phyloP scores from a whole-genome alignment of 30 jellyfish, hydroid and myxozoan species.

The Turritopsis rubra region DNA sequence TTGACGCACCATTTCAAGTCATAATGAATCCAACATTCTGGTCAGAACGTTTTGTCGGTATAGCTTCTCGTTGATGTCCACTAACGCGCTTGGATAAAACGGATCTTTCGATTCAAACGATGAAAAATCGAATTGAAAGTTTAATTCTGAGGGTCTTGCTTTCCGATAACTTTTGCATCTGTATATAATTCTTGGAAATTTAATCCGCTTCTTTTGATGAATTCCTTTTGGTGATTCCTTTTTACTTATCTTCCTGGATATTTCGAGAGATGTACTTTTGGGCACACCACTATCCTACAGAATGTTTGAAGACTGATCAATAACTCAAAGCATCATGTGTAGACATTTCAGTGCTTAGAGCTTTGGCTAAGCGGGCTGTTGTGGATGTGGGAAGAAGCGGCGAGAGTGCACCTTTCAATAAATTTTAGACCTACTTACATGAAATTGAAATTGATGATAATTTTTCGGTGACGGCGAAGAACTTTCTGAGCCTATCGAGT shows the following conservation, averaged over 20 bases:
- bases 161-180: slow-evolving; percentile 11
- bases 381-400: too few relatives aligned
- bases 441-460: not conserved
- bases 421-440: too few relatives aligned
- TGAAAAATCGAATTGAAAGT: not conserved
- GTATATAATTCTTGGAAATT: slow-evolving; percentile 14
- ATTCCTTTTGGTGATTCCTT: not conserved
- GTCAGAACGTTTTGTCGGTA: not conserved
- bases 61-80: not conserved
- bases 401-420: too few relatives aligned
- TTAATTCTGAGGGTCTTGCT: slow-evolving; percentile 8
- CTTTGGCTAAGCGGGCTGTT: too few relatives aligned
- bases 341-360: too few relatives aligned
- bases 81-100: not conserved
- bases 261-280: not conserved
- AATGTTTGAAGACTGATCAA: not conserved
- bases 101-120: slow-evolving; percentile 13
- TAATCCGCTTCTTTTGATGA: not conserved
- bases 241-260: not conserved
- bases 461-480: slow-evolving; percentile 3
- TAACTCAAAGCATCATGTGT: too few relatives aligned
- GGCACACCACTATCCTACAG: not conserved
- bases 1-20: not conserved
- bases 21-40: not conserved
- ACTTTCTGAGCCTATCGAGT: not conserved